Evolutionary conservation across 2,888 invertebrate genomes (phyloP).

Genomic region (Taphrorychus bicolor): DNA sequence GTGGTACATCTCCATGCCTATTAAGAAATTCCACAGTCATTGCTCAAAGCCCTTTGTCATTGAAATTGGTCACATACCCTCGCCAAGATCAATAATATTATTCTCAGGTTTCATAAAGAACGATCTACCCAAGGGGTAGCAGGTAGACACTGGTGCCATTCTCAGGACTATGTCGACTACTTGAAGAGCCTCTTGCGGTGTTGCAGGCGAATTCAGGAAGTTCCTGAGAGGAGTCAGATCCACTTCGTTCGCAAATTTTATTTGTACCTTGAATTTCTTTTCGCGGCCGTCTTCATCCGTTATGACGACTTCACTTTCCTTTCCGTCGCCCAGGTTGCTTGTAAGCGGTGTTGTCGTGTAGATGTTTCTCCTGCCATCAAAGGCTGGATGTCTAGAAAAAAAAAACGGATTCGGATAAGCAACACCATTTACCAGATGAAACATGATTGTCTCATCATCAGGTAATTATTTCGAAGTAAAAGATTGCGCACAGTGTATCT

Average conservation of each 20-base stretch:
- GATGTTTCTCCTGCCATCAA: conserved; percentile 76
- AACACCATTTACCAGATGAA: neutral
- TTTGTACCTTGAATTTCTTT: conserved; percentile 54
- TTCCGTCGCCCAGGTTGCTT: conserved; percentile 48
- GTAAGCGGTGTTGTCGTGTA: conserved; percentile 64
- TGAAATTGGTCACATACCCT: too few relatives aligned
- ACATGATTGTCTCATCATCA: too few relatives aligned
- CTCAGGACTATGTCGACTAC: conserved; percentile 86
- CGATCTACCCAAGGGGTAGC: conserved; percentile 50
- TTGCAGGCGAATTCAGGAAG: conserved; percentile 40
- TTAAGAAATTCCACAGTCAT: neutral
- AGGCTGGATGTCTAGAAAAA: conserved; percentile 64
- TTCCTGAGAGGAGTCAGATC: conserved; percentile 56
- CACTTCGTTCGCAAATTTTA: conserved; percentile 65
- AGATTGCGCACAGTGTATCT: too few relatives aligned
- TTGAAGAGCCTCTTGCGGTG: conserved; percentile 71
- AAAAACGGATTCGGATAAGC: neutral
- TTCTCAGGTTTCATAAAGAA: conserved; percentile 49
- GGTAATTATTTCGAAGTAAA: too few relatives aligned
- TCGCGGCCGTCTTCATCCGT: conserved; percentile 39
- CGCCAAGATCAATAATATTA: conserved; percentile 69
- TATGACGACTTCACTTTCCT: conserved; percentile 21
- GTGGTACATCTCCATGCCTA: conserved; percentile 88
- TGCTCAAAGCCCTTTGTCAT: too few relatives aligned
- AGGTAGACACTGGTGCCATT: conserved; percentile 62